Conservation (phyloP, 2,113 vertebrate genomes). For the Pseudorhombus dupliciocellatus region DNA sequence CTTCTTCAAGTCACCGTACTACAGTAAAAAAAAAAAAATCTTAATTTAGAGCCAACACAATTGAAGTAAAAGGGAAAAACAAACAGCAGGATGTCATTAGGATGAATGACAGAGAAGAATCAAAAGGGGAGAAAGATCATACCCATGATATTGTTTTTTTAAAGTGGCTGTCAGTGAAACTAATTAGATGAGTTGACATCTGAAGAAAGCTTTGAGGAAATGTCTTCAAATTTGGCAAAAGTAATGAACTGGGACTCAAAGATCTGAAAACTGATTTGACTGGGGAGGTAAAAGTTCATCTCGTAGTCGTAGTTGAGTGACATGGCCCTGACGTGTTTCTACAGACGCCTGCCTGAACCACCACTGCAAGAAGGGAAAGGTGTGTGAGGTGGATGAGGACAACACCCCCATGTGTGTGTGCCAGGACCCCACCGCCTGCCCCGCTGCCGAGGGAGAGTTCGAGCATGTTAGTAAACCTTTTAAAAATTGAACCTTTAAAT, state of each 20-base stretch:
- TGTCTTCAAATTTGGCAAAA: too few species aligned
- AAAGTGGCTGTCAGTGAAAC: too few species aligned
- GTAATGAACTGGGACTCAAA: too few species aligned
- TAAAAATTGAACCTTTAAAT: neutral
- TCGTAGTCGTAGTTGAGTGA: too few species aligned
- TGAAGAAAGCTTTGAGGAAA: too few species aligned
- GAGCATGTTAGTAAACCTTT: slow-evolving; percentile 87
- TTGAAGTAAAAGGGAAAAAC: neutral
- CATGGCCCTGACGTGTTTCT: too few species aligned
- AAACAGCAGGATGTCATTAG: too few species aligned
- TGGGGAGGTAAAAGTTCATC: neutral
- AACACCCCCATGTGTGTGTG: slow-evolving; percentile 97
- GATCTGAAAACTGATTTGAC: neutral
- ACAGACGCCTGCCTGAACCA: slow-evolving; percentile 94
- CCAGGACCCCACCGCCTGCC: slow-evolving; percentile 94
- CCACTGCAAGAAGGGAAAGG: slow-evolving; percentile 98
- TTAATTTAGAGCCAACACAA: neutral
- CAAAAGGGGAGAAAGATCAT: too few species aligned
- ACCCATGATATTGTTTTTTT: too few species aligned
- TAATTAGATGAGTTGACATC: too few species aligned
- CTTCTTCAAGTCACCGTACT: neutral
- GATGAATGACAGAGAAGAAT: too few species aligned
- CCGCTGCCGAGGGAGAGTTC: slow-evolving; percentile 84
- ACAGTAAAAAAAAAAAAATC: neutral
- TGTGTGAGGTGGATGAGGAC: slow-evolving; percentile 94